These are phyloP conservation scores for Heliconius melpomene DNA, from an alignment of 1,140 invertebrate genomes.

Conservation along the genomic window DNA sequence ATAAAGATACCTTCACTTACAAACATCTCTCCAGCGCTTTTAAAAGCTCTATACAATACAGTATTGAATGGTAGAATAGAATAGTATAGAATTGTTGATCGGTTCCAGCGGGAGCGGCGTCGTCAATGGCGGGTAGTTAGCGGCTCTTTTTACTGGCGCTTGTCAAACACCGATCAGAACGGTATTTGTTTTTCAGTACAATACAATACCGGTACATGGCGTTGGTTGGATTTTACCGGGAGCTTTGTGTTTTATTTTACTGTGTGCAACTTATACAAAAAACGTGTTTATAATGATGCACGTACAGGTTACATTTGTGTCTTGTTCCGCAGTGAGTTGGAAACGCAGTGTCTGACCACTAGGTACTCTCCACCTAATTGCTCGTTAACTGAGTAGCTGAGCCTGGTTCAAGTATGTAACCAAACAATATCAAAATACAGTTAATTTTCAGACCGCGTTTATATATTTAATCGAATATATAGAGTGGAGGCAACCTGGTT, in stretches of 20 bases:
- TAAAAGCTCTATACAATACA: conserved; percentile 5
- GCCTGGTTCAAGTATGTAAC: too few species aligned
- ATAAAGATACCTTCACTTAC: not conserved
- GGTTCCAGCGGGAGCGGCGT: conserved; percentile 5
- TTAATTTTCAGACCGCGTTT: not conserved
- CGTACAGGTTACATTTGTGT: too few species aligned
- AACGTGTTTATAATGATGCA: not conserved
- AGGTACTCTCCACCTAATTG: not conserved
- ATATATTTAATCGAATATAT: conserved; percentile 1
- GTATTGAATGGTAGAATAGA: conserved; percentile 1
- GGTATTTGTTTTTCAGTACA: conserved; percentile 28
- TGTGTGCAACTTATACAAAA: not conserved
- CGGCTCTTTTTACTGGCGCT: conserved; percentile 24
- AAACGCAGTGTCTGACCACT: not conserved
- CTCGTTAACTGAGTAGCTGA: too few species aligned
- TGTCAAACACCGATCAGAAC: conserved; percentile 26
- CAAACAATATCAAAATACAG: not conserved
- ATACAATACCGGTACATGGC: not conserved
- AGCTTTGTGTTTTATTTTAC: not conserved
- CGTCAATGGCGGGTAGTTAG: conserved; percentile 22
- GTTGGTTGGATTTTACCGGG: not conserved
- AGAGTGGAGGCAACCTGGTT: not conserved
- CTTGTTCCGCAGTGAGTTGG: too few species aligned
- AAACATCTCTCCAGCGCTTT: not conserved
- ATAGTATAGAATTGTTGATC: conserved; percentile 9